Evolutionary conservation across 1,140 invertebrate species (phyloP), one percentile per base, ranked within the genome.

Genomic region (Pogonomyrmex barbatus): DNA sequence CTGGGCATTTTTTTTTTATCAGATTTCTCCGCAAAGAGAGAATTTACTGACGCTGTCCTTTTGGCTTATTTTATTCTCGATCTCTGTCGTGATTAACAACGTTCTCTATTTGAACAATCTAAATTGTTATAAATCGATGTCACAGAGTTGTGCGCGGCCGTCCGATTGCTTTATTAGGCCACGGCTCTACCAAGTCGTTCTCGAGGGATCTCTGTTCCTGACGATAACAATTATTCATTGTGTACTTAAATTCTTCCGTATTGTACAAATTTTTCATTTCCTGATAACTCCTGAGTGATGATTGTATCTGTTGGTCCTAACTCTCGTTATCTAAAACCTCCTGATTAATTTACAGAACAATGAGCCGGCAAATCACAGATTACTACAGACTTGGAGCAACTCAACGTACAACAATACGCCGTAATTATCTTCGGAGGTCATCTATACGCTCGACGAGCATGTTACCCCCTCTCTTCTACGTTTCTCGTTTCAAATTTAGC

Each of bases 111-210:
- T 10, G 4, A 71, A 50, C 12, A 54, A 60, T 36, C 52, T 82
- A 60, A 73, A 82, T 47, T 75, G 2, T 50, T 24, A 73, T 39
- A 36, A 50, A 36, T 68, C 68, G 68, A 75, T 83, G 68, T 50
- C 54, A 75, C 45, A 75, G 79, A 83, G 68, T 68, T 68, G 24
- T 14, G 62, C 62, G 77, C 50, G 73, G 56, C 58, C 14, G 10
- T 56, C 6, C n/a, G 47, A 39, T n/a, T 50, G 52, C 6, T 50
- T 47, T 58, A 24, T 47, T 60, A 82, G 54, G 68, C 33, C 56
- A 9, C n/a, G 10, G 39, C 39, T 3, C 54, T 73, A 50, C 42
- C 42, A 56, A 45, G n/a, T 42, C 36, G 47, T 68, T 54, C 42
- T 50, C 8, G 14, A 81, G 30, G 62, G n/a, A 68, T 42, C 24